A percentile compares a stretch with the other conserved stretches of the same genome.
Conservation (phyloP, 2,888 invertebrate genomes). For the Drosophila neonasuta region DNA sequence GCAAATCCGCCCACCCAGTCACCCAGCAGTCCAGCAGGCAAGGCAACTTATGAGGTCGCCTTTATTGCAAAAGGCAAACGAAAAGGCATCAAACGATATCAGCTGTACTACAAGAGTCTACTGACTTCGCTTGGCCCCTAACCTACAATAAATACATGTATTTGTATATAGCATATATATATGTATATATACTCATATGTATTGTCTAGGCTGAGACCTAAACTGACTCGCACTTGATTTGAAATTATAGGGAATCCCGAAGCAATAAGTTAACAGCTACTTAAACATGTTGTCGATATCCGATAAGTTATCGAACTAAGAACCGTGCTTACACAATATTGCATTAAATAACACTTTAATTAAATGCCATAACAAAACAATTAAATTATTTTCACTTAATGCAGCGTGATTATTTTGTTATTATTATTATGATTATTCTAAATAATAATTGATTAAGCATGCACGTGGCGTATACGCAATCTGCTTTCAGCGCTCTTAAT, state of each 20-base stretch:
- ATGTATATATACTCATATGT: background rate
- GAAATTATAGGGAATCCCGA: conserved; percentile 1
- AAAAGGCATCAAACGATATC: conserved; percentile 17
- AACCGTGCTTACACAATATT: background rate
- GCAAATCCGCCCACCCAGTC: conserved; percentile 9
- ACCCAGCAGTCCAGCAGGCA: conserved; percentile 16
- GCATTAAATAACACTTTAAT: background rate
- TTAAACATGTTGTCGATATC: background rate
- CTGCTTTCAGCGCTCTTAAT: background rate
- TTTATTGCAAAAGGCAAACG: conserved; percentile 33
- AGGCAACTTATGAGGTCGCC: conserved; percentile 35
- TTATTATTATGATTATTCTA: background rate
- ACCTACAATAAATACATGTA: background rate
- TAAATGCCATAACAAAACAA: background rate
- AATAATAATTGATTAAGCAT: background rate
- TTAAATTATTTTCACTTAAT: background rate
- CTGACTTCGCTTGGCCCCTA: background rate
- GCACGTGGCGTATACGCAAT: conserved; percentile 5
- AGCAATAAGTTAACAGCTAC: conserved; percentile 1
- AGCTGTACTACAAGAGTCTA: background rate
- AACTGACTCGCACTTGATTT: conserved; percentile 1
- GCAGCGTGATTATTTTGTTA: background rate
- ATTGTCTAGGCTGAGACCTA: background rate
- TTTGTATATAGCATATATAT: background rate
- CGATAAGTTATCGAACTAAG: background rate